Evolutionary conservation across 2,888 invertebrate species (phyloP), one percentile per base, ranked within the genome.

Genomic region (Dasypogon diadema): DNA sequence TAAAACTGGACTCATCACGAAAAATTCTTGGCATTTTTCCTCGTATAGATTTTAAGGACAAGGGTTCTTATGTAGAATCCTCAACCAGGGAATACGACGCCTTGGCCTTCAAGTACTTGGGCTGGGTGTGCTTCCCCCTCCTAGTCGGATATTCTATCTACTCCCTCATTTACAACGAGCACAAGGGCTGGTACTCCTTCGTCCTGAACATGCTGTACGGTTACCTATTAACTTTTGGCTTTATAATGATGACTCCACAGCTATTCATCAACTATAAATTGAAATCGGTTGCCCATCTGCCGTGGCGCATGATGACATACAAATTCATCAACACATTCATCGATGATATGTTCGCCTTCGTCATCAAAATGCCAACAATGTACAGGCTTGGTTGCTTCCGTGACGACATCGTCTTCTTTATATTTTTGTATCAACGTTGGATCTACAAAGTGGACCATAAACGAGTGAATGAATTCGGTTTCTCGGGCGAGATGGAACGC

Each of bases 221-320:
- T 74, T 99, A 98, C 87, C 89, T 99, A 76, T 88, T 99, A 76
- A 99, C 98, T 1, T 99, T 99, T 85, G 98, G 99, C 77, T 99
- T 99, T 85, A 99, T 99, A 76, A 97, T 99, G 96, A 99, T 99
- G 99, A 99, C 99, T n/a, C 99, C 99, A 4, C 99, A 99, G 87
- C 88, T 99, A 78, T 99, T 99, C 84, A 99, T 99, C 81, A 99
- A 99, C 88, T 99, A 99, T 87, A 99, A 99, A 87, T 87, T 99
- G 81, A 98, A 99, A 85, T 99, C 98, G 16, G 99, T 99, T 1
- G 99, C 99, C 8, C 99, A 99, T 88, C 89, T 99, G 81, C 99
- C 99, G 2, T 99, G 99, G 99, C 91, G 99, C 77, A 99, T 99
- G 99, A 92, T 99, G 91, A 98, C 98, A 8, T 99, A 99, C 87